Evolutionary conservation across 2,797 vertebrate genomes (phyloP), one percentile per base, ranked within the genome.

Genomic region (Pterois miles): DNA sequence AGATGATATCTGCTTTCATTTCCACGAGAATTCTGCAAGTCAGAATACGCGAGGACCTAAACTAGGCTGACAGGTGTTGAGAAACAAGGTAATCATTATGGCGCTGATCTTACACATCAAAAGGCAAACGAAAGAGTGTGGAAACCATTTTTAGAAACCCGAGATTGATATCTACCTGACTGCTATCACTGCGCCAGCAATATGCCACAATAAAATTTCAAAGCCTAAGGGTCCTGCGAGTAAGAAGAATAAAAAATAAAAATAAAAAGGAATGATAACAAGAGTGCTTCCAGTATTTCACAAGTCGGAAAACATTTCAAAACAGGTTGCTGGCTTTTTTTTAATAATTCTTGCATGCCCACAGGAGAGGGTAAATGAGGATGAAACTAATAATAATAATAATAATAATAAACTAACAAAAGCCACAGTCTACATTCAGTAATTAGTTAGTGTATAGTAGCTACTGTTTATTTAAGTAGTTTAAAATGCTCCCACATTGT

Each of bases 161-260:
- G 16, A 87, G 89, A 92, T 91, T 88, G 69, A 86, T 88, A 92
- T 90, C 77, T 90, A 64, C 62, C 62, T 14, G 62, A 18, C 20
- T 79, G 74, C 74, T 75, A 71, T 70, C 71, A 67, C 40, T 16
- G 65, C 4, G 89, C 89, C 91, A 92, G 83, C 38, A 72, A 91
- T 88, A 89, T 89, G 81, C 85, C 90, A 89, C 87, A 88, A 67
- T 74, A 67, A 81, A 78, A 91, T 90, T 90, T 88, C 69, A 80
- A 87, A 84, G 86, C 93, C 92, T 76, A 6, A 60, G 83, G 89
- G 76, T 84, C 58, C 65, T 57, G 4, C 54, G 27, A 40, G 52
- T 67, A 62, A 75, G 16, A 2, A 1, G 46, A 18, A 1, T 22
- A 66, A 64, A 67, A 65, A 59, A 68, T 12, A 34, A 3, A 65